phyloP scores from a whole-genome alignment of 2,113 vertebrate genomes.

The Axis porcinus region DNA sequence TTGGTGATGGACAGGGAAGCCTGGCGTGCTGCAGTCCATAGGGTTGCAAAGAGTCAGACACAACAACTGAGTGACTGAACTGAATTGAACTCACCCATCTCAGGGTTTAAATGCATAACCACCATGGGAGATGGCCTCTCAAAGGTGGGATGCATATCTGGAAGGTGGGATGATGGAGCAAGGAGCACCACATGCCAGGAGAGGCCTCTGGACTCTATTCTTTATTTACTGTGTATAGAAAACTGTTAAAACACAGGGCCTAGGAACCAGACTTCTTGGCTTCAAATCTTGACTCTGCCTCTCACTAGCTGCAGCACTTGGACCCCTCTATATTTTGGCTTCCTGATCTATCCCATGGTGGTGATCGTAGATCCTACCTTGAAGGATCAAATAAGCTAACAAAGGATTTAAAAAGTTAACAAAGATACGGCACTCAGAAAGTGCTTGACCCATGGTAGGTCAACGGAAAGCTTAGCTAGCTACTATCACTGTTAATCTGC shows the following conservation, averaged over 20 bases:
- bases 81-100: not conserved
- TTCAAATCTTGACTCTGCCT: not conserved
- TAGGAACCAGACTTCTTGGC: not conserved
- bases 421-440: not conserved
- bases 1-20: not conserved
- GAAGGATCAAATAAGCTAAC: not conserved
- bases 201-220: not conserved
- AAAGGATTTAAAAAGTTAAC: not conserved
- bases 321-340: not conserved
- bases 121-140: not conserved
- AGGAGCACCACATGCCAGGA: rapidly evolving
- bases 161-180: not conserved
- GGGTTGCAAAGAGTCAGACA: not conserved
- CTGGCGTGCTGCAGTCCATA: not conserved
- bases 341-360: not conserved
- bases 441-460: not conserved
- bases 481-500: not conserved
- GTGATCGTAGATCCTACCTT: not conserved
- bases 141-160: no score
- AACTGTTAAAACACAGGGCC: not conserved
- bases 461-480: not conserved
- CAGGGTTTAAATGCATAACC: no score
- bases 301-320: not conserved
- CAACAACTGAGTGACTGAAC: not conserved
- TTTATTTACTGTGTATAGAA: not conserved